These are phyloP conservation scores for Apis cerana DNA, from an alignment of 1,140 invertebrate species.

Conservation along the genomic window DNA sequence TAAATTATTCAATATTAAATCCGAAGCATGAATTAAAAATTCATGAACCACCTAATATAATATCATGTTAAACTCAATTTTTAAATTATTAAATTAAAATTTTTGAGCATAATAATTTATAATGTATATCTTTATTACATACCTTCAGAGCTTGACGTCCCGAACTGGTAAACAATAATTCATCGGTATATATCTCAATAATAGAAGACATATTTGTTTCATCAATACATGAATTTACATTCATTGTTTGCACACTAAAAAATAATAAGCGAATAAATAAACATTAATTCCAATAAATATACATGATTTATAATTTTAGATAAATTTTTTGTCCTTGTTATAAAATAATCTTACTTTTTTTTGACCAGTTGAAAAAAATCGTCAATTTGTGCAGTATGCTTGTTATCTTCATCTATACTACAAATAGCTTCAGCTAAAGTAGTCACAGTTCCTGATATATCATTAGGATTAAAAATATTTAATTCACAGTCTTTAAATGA, in stretches of 20 bases:
- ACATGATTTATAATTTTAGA: neutral
- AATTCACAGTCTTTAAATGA: slow-evolving; percentile 36
- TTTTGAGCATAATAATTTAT: neutral
- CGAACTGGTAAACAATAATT: slow-evolving; percentile 75
- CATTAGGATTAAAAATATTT: slow-evolving; percentile 64
- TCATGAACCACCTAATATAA: slow-evolving; percentile 83
- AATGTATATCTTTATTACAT: slow-evolving; percentile 2
- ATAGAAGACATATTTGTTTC: slow-evolving; percentile 53
- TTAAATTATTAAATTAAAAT: neutral
- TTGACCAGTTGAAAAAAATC: slow-evolving; percentile 82
- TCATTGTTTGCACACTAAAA: slow-evolving; percentile 52
- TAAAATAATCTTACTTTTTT: slow-evolving; percentile 67
- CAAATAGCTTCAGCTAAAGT: slow-evolving; percentile 88
- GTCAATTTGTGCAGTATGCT: slow-evolving; percentile 86
- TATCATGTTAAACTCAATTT: too few species aligned
- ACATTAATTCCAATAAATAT: too few species aligned
- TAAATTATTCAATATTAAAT: slow-evolving; percentile 85
- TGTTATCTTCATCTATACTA: slow-evolving; percentile 88
- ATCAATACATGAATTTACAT: neutral
- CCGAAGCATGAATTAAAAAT: slow-evolving; percentile 85
- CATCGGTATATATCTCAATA: slow-evolving; percentile 76
- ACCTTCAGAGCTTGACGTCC: slow-evolving; percentile 80
- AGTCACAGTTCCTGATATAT: slow-evolving; percentile 69
- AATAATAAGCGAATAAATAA: too few species aligned
- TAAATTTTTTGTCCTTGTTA: neutral